Conservation (phyloP, 2,797 vertebrate species). For the Sebastes melanostomus region DNA sequence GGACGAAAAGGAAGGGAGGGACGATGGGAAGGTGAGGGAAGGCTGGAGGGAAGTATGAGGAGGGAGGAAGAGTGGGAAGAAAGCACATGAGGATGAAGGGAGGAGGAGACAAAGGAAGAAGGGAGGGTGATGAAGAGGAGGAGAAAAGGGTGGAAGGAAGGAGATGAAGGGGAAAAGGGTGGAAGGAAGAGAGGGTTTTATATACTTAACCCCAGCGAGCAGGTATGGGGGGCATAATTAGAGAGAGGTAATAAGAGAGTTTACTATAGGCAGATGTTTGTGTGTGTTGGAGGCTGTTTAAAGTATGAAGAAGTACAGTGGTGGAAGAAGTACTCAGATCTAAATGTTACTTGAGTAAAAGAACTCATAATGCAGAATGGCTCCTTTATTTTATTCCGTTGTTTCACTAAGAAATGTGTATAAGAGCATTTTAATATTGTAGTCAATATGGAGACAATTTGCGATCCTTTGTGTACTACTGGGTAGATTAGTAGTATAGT, state of each 20-base stretch:
- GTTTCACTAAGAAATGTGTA: no score
- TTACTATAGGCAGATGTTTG: slow-evolving; percentile 15
- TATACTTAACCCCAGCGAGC: slow-evolving; percentile 10
- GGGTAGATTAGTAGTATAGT: no score
- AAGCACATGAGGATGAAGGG: not conserved
- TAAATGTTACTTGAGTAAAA: no score
- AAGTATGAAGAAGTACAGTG: no score
- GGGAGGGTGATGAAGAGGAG: not conserved
- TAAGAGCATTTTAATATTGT: no score
- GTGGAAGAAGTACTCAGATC: no score
- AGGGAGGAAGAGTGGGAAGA: not conserved
- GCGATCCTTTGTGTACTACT: no score
- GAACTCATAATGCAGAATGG: no score
- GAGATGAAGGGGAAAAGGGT: no score
- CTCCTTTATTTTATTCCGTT: no score
- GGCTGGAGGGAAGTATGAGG: not conserved
- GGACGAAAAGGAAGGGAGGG: not conserved
- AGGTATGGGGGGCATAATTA: slow-evolving; percentile 15
- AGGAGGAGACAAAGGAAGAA: not conserved
- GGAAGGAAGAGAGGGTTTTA: not conserved
- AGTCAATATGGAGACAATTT: no score
- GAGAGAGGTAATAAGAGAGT: slow-evolving; percentile 23
- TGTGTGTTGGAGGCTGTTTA: slow-evolving; percentile 3
- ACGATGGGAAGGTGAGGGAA: not conserved
- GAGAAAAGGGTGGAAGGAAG: not conserved